These are phyloP conservation scores for Marronus borbonicus DNA, from an alignment of 2,888 invertebrate genomes.

Conservation along the genomic window DNA sequence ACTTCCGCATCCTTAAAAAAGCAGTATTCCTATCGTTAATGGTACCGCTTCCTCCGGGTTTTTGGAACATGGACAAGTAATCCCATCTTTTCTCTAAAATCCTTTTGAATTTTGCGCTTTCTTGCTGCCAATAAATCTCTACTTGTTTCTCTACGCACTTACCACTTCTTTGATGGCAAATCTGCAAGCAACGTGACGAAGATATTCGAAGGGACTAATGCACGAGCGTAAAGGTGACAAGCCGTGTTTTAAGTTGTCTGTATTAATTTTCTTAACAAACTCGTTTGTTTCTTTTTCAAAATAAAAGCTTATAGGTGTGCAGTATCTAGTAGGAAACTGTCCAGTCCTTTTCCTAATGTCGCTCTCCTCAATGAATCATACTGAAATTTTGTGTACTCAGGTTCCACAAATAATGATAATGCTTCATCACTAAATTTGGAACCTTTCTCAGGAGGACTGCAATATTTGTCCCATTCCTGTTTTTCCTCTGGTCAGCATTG, in stretches of 20 bases:
- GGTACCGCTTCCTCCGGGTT: slow-evolving; percentile 52
- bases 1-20: slow-evolving; percentile 58
- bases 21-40: slow-evolving; percentile 55
- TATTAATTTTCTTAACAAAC: not conserved
- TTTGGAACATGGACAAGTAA: slow-evolving; percentile 51
- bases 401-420: no score
- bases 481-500: no score
- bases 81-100: slow-evolving; percentile 32
- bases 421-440: no score
- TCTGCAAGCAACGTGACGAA: not conserved
- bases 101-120: slow-evolving; percentile 37
- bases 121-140: slow-evolving; percentile 43
- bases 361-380: no score
- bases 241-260: no score
- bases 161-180: not conserved
- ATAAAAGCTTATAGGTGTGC: no score
- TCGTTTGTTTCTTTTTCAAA: no score
- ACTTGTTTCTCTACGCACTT: slow-evolving; percentile 19
- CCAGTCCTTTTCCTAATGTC: no score
- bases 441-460: no score
- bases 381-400: no score
- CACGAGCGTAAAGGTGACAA: slow-evolving; percentile 2
- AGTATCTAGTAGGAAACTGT: no score
- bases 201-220: slow-evolving; percentile 10
- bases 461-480: no score